phyloP scores from a whole-genome alignment of 2,113 vertebrate genomes.

The Pontoporia blainvillei region DNA sequence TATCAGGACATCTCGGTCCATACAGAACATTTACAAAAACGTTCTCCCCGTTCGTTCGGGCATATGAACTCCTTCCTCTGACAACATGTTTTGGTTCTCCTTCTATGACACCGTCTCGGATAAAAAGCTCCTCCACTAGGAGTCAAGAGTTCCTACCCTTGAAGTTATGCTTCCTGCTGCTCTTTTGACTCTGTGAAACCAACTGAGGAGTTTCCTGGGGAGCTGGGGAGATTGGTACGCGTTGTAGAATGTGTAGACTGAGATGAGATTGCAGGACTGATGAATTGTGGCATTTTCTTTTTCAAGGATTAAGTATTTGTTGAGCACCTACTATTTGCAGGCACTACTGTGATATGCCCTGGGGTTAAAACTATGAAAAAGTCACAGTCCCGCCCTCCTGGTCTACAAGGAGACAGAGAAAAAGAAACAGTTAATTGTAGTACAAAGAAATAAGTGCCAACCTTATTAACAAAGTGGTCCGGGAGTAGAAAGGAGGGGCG shows the following conservation, averaged over 20 bases:
- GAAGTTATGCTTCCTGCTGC: not conserved
- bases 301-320: constrained; percentile 30
- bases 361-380: constrained; percentile 11
- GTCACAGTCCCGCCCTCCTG: not conserved
- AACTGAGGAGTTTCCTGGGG: not conserved
- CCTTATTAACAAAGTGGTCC: not conserved
- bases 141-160: constrained; percentile 24
- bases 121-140: not conserved
- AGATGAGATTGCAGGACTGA: not conserved
- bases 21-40: constrained; percentile 63
- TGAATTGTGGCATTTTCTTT: not conserved
- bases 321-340: not conserved
- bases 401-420: not conserved
- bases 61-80: constrained; percentile 39
- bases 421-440: not conserved
- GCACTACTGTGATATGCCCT: not conserved
- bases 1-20: constrained; percentile 41
- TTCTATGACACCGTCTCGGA: constrained; percentile 22
- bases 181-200: constrained; percentile 12
- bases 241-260: not conserved
- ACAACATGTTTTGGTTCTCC: constrained; percentile 57
- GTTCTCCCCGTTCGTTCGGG: constrained; percentile 41
- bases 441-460: not conserved
- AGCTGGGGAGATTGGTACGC: not conserved
- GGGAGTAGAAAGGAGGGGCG: not conserved